Conservation (phyloP, 2,888 invertebrate species). For the Drosophila anomelani region DNA sequence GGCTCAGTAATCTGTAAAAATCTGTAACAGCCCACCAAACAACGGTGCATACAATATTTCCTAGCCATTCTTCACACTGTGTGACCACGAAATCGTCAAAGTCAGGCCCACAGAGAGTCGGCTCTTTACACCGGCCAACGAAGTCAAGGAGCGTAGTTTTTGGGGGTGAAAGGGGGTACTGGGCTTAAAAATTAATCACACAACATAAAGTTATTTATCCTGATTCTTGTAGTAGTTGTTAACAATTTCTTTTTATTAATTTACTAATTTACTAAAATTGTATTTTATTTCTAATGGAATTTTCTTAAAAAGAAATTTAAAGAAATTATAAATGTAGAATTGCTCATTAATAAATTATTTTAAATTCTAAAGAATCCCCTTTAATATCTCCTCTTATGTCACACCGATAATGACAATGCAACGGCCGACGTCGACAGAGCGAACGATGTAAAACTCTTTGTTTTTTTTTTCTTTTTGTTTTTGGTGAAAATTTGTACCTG, state of each 20-base stretch:
- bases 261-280: too few species aligned
- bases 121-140: constrained; percentile 49
- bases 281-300: too few species aligned
- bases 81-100: constrained; percentile 80
- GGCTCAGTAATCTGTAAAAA: constrained; percentile 66
- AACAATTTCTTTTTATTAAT: too few species aligned
- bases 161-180: not conserved
- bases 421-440: constrained; percentile 53
- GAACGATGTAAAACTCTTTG: constrained; percentile 66
- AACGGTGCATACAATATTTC: constrained; percentile 72
- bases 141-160: constrained; percentile 1
- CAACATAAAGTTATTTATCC: too few species aligned
- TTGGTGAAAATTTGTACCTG: constrained; percentile 80
- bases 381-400: not conserved
- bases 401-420: constrained; percentile 34
- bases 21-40: constrained; percentile 74
- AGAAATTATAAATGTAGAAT: too few species aligned
- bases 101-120: constrained; percentile 56
- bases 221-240: too few species aligned
- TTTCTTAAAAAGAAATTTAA: too few species aligned
- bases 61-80: constrained; percentile 77
- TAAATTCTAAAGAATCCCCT: not conserved
- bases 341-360: not conserved
- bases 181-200: too few species aligned
- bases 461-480: constrained; percentile 45